phyloP scores from a whole-genome alignment of 1,140 invertebrate genomes.

The Triops cancriformis region DNA sequence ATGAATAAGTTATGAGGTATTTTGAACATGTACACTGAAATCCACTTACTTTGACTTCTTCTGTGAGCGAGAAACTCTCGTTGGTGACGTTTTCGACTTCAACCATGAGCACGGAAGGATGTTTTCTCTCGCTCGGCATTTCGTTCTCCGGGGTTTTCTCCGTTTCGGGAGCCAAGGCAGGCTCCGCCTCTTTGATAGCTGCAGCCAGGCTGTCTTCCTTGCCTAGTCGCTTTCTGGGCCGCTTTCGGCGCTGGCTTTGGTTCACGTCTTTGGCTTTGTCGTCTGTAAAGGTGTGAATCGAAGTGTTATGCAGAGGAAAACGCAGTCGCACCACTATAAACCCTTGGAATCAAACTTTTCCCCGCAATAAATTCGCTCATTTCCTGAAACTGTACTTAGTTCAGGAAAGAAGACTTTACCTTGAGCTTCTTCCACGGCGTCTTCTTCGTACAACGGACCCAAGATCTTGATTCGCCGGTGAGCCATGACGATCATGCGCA shows the following conservation, averaged over 20 bases:
- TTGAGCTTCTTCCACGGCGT: conserved; percentile 46
- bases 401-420: conserved; percentile 33
- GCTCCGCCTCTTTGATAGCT: conserved; percentile 22
- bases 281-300: conserved; percentile 30
- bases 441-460: conserved; percentile 66
- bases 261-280: conserved; percentile 20
- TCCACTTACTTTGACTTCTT: conserved; percentile 70
- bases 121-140: conserved; percentile 19
- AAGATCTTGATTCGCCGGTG: conserved; percentile 78
- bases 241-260: conserved; percentile 16
- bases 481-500: conserved; percentile 87
- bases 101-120: conserved; percentile 70
- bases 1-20: too few relatives aligned
- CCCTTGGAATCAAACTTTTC: background rate
- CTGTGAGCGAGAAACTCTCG: conserved; percentile 79
- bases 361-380: conserved; percentile 6
- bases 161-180: background rate
- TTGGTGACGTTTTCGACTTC: conserved; percentile 90
- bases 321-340: conserved; percentile 27
- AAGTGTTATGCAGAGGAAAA: conserved; percentile 30
- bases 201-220: conserved; percentile 32
- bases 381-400: too few relatives aligned
- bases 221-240: conserved; percentile 24
- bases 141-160: background rate
- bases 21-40: conserved; percentile 40